Evolutionary conservation across 64 coral and sea anemone species (phyloP), one percentile per base, ranked within the genome.

Genomic region (Dendronephthya gigantea): DNA sequence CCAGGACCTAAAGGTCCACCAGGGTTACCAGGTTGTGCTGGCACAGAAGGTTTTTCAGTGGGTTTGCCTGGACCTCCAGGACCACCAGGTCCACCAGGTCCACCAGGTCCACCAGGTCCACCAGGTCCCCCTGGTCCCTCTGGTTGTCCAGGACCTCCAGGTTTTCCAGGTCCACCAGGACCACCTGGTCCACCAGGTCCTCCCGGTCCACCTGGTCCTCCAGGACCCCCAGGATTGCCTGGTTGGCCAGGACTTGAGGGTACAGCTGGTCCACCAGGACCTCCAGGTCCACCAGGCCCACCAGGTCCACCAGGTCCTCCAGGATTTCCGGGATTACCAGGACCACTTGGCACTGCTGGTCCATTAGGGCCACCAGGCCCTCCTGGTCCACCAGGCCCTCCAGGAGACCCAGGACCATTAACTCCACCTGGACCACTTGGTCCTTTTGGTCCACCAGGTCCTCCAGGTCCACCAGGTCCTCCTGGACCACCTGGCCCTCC

Each of bases 1-100:
- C 85, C 85, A 45, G 93, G 93, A 25, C 90, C 90, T 41, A 84
- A 87, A 2, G 90, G 90, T 36, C 90, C 58, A 66, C 58, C 58
- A 30, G 58, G 58, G 5, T 66, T 30, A 8, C 58, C 58, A 66
- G 58, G 58, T 66, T 30, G 19, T n/a, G 19, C 58, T 17, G 58
- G 58, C 2, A 2, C 19, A 22, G 58, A n/a, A 8, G 19, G 19
- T 22, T 66, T 13, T 82, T 33, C 87, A 45, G 41, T 45, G 11
- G 41, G 41, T 45, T 30, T 30, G 2, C 58, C 58, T 6, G 58
- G 58, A 3, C 58, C 58, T n/a, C 58, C 58, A 66, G 58, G 58
- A 22, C 58, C 58, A 66, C 58, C 58, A n/a, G 58, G 58, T 3
- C 58, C 58, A n/a, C 58, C 58, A 66, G 58, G 58, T 6, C 58